Evolutionary conservation across 2,113 vertebrate species (phyloP).

Genomic region (Phainopepla nitens): DNA sequence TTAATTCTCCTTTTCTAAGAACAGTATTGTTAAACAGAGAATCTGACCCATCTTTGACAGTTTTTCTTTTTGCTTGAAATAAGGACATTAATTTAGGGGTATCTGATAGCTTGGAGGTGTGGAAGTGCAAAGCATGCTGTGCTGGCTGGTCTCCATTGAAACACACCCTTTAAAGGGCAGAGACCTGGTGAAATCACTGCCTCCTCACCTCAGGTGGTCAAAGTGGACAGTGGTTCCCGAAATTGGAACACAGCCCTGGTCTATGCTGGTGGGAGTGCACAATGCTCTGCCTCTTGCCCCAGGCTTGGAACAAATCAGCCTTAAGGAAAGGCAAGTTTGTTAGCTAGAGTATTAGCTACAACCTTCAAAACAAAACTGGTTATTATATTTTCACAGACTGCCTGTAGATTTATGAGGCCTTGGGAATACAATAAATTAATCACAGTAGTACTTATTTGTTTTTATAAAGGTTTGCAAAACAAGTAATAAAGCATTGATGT

Average conservation of each 20-base stretch:
- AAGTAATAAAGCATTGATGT: slow-evolving; percentile 22
- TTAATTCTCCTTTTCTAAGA: neutral
- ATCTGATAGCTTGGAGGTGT: neutral
- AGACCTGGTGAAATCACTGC: neutral
- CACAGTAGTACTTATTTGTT: slow-evolving; percentile 64
- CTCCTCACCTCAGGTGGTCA: neutral
- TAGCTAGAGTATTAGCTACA: slow-evolving; percentile 29
- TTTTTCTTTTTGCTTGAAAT: neutral
- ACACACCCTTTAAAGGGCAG: neutral
- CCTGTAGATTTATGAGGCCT: slow-evolving; percentile 61
- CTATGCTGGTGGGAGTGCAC: neutral
- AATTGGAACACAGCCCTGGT: neutral
- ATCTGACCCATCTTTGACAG: neutral
- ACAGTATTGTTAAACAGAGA: neutral
- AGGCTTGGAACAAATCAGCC: slow-evolving; percentile 1
- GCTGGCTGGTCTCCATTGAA: neutral
- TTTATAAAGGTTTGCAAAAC: slow-evolving; percentile 57
- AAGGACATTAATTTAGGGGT: neutral
- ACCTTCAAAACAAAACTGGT: slow-evolving; percentile 61
- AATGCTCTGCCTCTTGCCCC: neutral
- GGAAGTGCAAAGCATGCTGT: neutral
- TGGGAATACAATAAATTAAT: slow-evolving; percentile 68
- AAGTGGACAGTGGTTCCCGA: neutral
- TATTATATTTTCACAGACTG: slow-evolving; percentile 53
- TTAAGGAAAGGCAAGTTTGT: slow-evolving; percentile 15